Conservation (phyloP, 1,140 invertebrate species). For the Pentalonia nigronervosa region DNA sequence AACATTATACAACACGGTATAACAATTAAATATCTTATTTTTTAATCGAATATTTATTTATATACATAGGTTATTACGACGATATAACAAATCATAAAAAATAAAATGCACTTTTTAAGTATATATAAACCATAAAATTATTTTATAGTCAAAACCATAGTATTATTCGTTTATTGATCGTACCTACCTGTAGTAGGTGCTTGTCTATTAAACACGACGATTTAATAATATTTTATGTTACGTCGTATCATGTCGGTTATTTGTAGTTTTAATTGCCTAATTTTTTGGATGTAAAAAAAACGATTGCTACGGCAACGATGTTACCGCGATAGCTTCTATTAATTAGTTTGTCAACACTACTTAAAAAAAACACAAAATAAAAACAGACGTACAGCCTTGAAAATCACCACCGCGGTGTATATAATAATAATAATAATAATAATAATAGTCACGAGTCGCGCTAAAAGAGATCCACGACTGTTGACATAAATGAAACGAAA, state of each 20-base stretch:
- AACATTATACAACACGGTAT: neutral
- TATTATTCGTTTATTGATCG: neutral
- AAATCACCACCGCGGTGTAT: neutral
- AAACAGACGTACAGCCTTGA: neutral
- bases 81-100: neutral
- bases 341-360: slow-evolving; percentile 42
- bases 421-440: too few species aligned
- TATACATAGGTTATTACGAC: too few species aligned
- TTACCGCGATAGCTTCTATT: neutral
- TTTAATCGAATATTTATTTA: too few species aligned
- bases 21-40: too few species aligned
- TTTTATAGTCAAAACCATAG: neutral
- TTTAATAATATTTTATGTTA: neutral
- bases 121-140: neutral
- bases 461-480: slow-evolving; percentile 15
- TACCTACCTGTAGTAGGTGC: too few species aligned
- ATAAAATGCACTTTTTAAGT: neutral
- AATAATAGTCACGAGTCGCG: slow-evolving; percentile 1
- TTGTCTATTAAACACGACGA: too few species aligned
- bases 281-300: neutral
- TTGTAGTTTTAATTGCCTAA: neutral
- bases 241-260: neutral
- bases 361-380: neutral
- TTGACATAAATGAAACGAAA: slow-evolving; percentile 13
- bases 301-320: neutral